A percentile compares a stretch with the other conserved stretches of the same genome.
Evolutionary conservation across 2,797 vertebrate genomes (phyloP).

Genomic region (Tadarida brasiliensis): DNA sequence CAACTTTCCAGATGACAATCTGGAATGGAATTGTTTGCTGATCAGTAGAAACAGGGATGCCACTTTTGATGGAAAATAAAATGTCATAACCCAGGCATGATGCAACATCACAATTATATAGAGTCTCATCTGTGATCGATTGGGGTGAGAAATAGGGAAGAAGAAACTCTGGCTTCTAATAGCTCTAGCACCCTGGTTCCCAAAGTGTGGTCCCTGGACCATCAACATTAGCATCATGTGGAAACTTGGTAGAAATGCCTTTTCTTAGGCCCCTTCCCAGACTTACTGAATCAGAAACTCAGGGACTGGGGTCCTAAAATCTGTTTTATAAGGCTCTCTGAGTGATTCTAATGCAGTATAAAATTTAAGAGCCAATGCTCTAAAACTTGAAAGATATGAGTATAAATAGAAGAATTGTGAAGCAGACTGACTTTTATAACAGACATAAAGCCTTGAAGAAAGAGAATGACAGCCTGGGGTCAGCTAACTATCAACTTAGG

Average conservation of each 20-base stretch:
- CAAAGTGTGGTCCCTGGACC: neutral
- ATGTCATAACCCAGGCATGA: neutral
- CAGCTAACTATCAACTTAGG: neutral
- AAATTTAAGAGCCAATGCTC: constrained; percentile 34
- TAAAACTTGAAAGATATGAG: constrained; percentile 33
- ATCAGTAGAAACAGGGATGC: neutral
- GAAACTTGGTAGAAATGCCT: neutral
- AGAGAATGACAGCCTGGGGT: constrained; percentile 19
- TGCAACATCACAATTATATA: neutral
- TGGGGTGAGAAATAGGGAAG: neutral
- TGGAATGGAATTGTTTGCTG: neutral
- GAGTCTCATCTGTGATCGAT: neutral
- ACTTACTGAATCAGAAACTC: neutral
- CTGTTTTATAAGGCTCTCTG: neutral
- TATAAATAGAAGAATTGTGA: constrained; percentile 15
- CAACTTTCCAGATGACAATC: neutral
- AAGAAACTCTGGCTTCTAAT: neutral
- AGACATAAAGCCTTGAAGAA: constrained; percentile 26
- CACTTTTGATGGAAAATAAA: neutral
- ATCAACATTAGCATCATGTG: neutral
- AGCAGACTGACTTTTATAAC: constrained; percentile 25
- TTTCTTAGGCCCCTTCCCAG: neutral
- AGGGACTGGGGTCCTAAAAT: neutral
- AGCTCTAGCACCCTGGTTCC: neutral
- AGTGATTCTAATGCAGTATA: neutral